These are phyloP conservation scores for Liasis olivaceus DNA, from an alignment of 2,797 vertebrate genomes.

Conservation along the genomic window DNA sequence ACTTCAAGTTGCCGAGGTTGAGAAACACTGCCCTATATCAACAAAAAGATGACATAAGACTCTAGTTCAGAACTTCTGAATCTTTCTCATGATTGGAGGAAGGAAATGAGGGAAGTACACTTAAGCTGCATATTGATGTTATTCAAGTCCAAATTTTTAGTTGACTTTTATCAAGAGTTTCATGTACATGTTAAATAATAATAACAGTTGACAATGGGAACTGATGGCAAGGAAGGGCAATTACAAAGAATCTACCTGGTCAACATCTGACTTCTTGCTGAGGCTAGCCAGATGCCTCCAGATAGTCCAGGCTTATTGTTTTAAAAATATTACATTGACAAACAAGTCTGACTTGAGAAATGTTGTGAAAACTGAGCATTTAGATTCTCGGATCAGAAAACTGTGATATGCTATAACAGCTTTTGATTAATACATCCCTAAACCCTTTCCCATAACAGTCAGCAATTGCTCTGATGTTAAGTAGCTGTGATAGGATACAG, in stretches of 20 bases:
- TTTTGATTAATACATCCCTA: conserved; percentile 50
- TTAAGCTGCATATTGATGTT: neutral
- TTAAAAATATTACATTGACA: neutral
- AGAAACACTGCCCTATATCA: neutral
- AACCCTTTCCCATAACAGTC: conserved; percentile 69
- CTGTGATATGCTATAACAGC: conserved; percentile 49
- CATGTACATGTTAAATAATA: neutral
- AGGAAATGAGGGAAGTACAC: neutral
- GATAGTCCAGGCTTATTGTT: neutral
- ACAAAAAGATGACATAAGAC: neutral
- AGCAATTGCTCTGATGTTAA: conserved; percentile 68
- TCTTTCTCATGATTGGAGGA: neutral
- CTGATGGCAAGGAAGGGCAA: neutral
- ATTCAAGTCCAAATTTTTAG: neutral
- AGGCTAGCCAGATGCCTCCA: neutral
- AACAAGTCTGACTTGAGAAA: neutral
- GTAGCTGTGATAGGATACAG: conserved; percentile 61
- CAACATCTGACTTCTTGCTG: neutral
- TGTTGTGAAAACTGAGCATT: neutral
- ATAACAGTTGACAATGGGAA: neutral
- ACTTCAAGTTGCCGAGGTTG: neutral
- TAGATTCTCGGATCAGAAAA: conserved; percentile 53
- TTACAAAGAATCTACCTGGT: neutral
- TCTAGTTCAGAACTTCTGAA: neutral
- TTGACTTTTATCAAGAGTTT: neutral